phyloP scores from a whole-genome alignment of 2,113 vertebrate genomes.

The Aythya baeri region DNA sequence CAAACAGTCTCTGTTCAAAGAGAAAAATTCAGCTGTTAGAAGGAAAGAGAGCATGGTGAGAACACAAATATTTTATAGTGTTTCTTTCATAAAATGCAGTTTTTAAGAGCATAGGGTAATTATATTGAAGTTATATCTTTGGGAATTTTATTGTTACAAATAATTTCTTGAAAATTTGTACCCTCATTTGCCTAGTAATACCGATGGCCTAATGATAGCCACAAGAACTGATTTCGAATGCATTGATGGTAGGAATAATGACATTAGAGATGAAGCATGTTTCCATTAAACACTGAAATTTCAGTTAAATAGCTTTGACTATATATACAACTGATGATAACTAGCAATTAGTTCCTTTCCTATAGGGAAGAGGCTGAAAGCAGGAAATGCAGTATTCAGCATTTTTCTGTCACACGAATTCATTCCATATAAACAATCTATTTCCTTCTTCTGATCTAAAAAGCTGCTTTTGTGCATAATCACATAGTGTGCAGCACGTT shows the following conservation, averaged over 20 bases:
- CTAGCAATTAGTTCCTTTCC: neutral
- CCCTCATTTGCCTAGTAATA: neutral
- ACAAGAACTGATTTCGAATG: neutral
- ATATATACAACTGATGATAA: neutral
- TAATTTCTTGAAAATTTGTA: neutral
- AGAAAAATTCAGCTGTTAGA: neutral
- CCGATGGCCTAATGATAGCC: neutral
- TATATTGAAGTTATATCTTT: neutral
- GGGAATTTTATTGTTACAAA: neutral
- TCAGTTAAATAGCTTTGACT: neutral
- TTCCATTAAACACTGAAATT: neutral
- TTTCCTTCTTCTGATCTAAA: neutral
- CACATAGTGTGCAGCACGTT: neutral
- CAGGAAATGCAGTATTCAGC: neutral
- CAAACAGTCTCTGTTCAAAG: neutral
- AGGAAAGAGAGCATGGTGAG: neutral
- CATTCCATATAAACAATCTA: neutral
- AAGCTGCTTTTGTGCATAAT: neutral
- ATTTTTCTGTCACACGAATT: neutral
- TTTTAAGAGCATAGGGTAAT: neutral
- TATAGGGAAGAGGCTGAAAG: neutral
- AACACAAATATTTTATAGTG: neutral
- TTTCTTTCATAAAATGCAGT: neutral
- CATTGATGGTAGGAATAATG: neutral
- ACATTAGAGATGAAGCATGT: neutral